These are phyloP conservation scores for Epicauta chinensis DNA, from an alignment of 1,140 invertebrate species.

Conservation along the genomic window DNA sequence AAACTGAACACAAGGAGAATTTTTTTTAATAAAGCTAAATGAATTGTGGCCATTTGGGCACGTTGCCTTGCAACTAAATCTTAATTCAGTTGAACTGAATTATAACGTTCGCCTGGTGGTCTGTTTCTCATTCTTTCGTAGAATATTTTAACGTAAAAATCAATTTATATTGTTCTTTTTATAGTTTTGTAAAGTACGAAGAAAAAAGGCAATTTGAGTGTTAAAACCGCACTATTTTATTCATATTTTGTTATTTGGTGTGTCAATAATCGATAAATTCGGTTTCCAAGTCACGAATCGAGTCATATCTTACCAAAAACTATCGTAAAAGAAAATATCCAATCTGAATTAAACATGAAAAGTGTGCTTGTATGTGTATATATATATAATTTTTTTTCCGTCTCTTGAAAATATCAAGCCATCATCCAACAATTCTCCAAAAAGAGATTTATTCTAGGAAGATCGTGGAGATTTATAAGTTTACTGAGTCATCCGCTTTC, in stretches of 20 bases:
- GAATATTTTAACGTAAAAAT: too few species aligned
- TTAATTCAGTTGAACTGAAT: conserved; percentile 8
- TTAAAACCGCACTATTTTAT: conserved; percentile 15
- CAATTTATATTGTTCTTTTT: too few species aligned
- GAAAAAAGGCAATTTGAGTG: conserved; percentile 4
- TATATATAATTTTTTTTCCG: too few species aligned
- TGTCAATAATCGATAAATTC: conserved; percentile 32
- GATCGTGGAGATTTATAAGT: conserved; percentile 29
- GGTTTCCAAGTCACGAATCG: conserved; percentile 28
- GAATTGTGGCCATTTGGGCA: conserved; percentile 9
- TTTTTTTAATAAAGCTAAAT: conserved; percentile 9
- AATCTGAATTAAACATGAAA: conserved; percentile 35
- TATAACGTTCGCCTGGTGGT: too few species aligned
- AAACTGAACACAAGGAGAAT: too few species aligned
- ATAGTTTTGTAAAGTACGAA: too few species aligned
- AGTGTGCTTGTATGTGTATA: too few species aligned
- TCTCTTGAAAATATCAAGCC: conserved; percentile 14
- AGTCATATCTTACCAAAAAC: too few species aligned
- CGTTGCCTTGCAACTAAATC: conserved; percentile 4
- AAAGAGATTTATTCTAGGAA: conserved; percentile 25
- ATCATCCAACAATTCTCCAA: conserved; percentile 17
- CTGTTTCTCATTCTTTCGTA: too few species aligned
- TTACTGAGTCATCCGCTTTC: conserved; percentile 25
- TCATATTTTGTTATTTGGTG: conserved; percentile 24
- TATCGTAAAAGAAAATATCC: conserved; percentile 27